Evolutionary conservation across 2,797 vertebrate species (phyloP), one percentile per base, ranked within the genome.

Genomic region (Sebastes hubbsi): DNA sequence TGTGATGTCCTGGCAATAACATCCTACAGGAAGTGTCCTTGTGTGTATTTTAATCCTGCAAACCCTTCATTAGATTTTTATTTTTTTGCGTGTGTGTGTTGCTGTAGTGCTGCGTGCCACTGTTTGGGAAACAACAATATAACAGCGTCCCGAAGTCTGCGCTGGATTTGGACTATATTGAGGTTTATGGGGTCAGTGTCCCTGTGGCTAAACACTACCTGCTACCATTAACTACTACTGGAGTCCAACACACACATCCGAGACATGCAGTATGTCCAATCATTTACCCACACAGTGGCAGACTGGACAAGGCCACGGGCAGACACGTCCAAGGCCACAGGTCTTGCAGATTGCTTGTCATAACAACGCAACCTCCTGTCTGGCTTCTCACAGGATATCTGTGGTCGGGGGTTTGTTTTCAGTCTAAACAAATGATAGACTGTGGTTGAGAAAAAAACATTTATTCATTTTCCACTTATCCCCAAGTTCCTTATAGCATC

Each of bases 291-390:
- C 79, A 86, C 34, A 72, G 79, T 54, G 61, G 81, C 66, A 34
- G 18, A 86, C 72, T 49, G 87, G 88, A 92, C 89, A 88, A 91
- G 92, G 91, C 83, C 84, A 78, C 38, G 73, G 87, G 54, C 79
- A 62, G 84, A 77, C 63, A 5, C 34, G 46, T 63, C 63, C 85
- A 54, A 87, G 85, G 89, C 85, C 89, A 81, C 82, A 62, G 84
- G 85, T 86, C 42, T 83, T 74, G 65, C 77, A 83, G 66, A 84
- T 68, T 54, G 55, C 80, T 78, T 89, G 80, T 91, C 88, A 88
- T 81, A 91, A 89, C 89, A 91, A 68, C 75, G 67, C 42, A 73
- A 74, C 63, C 74, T 91, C 78, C 82, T 85, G 80, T 80, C 70
- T 83, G 78, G 55, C 36, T 90, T 89, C 85, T 76, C 80, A 74